phyloP scores from a whole-genome alignment of 2,888 invertebrate species.

The Lithodes maja region DNA sequence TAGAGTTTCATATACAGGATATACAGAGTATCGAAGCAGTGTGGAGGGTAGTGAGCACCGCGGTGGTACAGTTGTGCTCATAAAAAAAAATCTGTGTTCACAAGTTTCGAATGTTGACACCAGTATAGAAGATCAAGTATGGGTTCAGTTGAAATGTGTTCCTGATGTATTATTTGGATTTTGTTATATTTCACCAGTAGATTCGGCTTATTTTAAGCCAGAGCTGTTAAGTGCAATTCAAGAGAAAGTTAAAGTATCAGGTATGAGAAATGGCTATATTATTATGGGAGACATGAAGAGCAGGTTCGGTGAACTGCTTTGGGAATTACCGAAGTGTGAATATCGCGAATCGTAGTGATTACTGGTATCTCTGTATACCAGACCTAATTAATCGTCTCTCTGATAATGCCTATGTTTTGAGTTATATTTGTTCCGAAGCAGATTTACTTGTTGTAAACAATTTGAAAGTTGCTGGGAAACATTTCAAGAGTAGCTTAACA shows the following conservation, averaged over 20 bases:
- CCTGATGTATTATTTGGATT: conserved; percentile 15
- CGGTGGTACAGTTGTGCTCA: too few relatives aligned
- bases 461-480: too few relatives aligned
- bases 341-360: conserved; percentile 1
- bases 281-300: conserved; percentile 7
- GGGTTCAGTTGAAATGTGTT: conserved; percentile 27
- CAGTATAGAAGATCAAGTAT: conserved; percentile 25
- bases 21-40: too few relatives aligned
- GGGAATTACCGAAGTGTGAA: conserved; percentile 17
- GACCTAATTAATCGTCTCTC: conserved; percentile 10
- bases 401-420: conserved; percentile 60
- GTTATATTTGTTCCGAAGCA: conserved; percentile 20
- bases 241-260: conserved; percentile 6
- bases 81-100: conserved; percentile 7
- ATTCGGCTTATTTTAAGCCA: conserved; percentile 19
- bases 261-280: conserved; percentile 8
- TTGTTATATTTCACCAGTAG: conserved; percentile 12
- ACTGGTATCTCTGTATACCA: conserved; percentile 1
- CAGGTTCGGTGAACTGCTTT: not conserved
- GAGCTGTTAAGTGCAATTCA: conserved; percentile 5
- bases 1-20: too few relatives aligned
- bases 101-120: conserved; percentile 6
- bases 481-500: too few relatives aligned
- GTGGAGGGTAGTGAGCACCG: too few relatives aligned
- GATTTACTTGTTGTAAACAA: too few relatives aligned